Evolutionary conservation across 2,888 invertebrate species (phyloP).

Genomic region (Rhagonycha fulva): DNA sequence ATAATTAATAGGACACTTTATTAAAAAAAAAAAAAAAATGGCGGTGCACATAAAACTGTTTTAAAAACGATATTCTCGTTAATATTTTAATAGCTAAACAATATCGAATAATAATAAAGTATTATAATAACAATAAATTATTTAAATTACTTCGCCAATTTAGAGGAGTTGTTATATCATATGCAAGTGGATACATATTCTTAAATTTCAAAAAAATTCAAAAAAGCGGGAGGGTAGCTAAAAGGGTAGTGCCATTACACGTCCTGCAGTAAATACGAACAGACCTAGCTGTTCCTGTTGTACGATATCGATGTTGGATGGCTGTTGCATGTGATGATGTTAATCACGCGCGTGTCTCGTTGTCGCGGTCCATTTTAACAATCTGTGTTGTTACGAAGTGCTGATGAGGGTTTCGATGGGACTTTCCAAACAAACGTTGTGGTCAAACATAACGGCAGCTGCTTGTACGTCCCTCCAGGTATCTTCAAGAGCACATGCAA

Average conservation of each 20-base stretch:
- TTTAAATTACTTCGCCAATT: background rate
- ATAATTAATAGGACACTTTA: background rate
- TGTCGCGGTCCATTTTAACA: conserved; percentile 47
- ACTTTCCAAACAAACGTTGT: conserved; percentile 99
- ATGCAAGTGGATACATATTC: conserved; percentile 14
- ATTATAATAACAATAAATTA: background rate
- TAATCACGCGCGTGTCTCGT: conserved; percentile 37
- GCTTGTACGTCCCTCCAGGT: conserved; percentile 99
- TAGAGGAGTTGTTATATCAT: conserved; percentile 6
- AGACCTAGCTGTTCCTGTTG: conserved; percentile 37
- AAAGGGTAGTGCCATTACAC: conserved; percentile 19
- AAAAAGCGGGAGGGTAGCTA: conserved; percentile 23
- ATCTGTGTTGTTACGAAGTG: conserved; percentile 70
- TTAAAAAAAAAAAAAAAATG: background rate
- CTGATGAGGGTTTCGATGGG: conserved; percentile 99
- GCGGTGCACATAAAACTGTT: background rate
- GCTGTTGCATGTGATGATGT: conserved; percentile 48
- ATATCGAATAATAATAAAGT: background rate
- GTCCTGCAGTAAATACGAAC: conserved; percentile 19
- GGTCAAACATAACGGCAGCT: conserved; percentile 97
- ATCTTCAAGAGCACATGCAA: conserved; percentile 99
- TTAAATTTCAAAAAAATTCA: conserved; percentile 2
- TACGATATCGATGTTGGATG: conserved; percentile 45
- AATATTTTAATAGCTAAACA: background rate
- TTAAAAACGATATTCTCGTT: background rate